These are phyloP conservation scores for Xiphophorus hellerii DNA, from an alignment of 2,113 vertebrate genomes.

Conservation along the genomic window DNA sequence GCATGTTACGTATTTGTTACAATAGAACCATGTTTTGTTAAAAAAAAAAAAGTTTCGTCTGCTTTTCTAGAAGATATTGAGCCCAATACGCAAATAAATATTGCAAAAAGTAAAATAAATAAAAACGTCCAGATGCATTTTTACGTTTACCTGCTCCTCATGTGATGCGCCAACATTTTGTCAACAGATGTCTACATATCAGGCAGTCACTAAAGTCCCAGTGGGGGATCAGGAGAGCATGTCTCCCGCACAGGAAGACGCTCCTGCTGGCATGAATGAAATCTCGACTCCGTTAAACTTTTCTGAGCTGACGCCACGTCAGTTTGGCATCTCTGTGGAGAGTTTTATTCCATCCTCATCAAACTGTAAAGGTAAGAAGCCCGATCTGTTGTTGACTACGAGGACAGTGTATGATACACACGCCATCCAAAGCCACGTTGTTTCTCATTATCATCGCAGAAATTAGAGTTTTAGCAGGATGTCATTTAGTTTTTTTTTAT, in stretches of 20 bases:
- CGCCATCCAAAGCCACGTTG: too few relatives aligned
- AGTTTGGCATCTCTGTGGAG: constrained; percentile 75
- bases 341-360: constrained; percentile 69
- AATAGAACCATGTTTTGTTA: too few relatives aligned
- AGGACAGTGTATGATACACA: too few relatives aligned
- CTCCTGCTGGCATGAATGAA: background rate
- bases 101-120: too few relatives aligned
- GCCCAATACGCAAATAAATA: background rate
- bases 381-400: background rate
- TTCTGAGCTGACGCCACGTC: constrained; percentile 59
- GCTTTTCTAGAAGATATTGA: background rate
- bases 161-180: background rate
- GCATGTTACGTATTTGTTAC: too few relatives aligned
- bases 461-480: too few relatives aligned
- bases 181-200: constrained; percentile 40
- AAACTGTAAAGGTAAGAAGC: constrained; percentile 69
- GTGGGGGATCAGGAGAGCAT: constrained; percentile 14
- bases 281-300: constrained; percentile 59
- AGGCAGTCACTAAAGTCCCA: constrained; percentile 8
- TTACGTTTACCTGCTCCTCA: background rate
- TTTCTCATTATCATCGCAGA: too few relatives aligned
- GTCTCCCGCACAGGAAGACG: constrained; percentile 10
- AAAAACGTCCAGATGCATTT: too few relatives aligned
- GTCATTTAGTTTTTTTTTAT: too few relatives aligned
- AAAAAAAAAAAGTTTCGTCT: too few relatives aligned